A percentile compares a stretch with the other conserved stretches of the same genome.
phyloP scores from a whole-genome alignment of 2,888 invertebrate genomes.

The Microplitis deprimator region DNA sequence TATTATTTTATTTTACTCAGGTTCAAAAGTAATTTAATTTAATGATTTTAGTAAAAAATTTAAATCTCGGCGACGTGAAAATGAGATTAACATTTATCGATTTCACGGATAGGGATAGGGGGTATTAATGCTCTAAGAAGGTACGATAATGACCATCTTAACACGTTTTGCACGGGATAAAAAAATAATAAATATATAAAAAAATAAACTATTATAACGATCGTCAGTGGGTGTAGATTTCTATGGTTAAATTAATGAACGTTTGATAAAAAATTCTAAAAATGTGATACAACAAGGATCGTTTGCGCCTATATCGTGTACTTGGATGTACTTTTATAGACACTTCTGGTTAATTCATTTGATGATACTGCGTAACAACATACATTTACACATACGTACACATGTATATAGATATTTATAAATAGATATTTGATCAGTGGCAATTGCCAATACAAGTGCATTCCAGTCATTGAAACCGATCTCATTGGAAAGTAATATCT shows the following conservation, averaged over 20 bases:
- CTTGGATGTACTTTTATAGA: constrained; percentile 30
- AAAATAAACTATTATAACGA: constrained; percentile 20
- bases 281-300: constrained; percentile 8
- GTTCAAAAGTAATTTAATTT: too few relatives aligned
- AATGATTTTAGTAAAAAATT: background rate
- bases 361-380: background rate
- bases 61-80: background rate
- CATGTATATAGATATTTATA: background rate
- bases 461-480: constrained; percentile 42
- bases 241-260: background rate
- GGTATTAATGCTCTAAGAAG: background rate
- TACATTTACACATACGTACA: too few relatives aligned
- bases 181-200: background rate
- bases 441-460: constrained; percentile 37
- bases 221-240: constrained; percentile 20
- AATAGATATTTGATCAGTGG: constrained; percentile 39
- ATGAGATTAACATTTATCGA: background rate
- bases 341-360: constrained; percentile 45
- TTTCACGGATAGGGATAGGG: background rate
- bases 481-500: constrained; percentile 33
- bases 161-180: constrained; percentile 24
- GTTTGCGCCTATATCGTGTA: constrained; percentile 1
- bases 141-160: constrained; percentile 45
- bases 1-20: too few relatives aligned
- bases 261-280: background rate